Percentiles rank a stretch among this genome's conserved stretches.
phyloP scores from a whole-genome alignment of 23 tunicate species.

The Corella eumyota region DNA sequence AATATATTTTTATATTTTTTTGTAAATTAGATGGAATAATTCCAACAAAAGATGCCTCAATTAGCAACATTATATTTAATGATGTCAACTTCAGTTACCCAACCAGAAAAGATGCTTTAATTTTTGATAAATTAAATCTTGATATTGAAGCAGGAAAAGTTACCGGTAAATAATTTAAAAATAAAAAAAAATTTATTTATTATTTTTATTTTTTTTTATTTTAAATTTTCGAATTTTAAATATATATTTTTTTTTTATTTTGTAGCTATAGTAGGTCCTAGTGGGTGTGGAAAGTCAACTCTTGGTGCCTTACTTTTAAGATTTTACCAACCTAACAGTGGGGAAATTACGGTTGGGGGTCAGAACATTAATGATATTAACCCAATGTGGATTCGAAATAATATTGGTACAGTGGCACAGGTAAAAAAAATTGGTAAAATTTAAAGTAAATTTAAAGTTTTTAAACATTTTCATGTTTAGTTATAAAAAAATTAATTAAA shows the following conservation, averaged over 20 bases:
- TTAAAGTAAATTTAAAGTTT: too few species aligned
- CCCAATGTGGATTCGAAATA: conserved; percentile 45
- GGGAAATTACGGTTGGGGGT: conserved; percentile 26
- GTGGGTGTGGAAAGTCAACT: conserved; percentile 68
- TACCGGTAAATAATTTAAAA: conserved; percentile 21
- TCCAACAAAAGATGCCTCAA: conserved; percentile 6
- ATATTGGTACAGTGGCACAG: conserved; percentile 53
- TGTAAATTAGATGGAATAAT: conserved; percentile 33
- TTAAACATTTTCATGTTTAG: too few species aligned
- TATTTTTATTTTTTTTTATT: background rate
- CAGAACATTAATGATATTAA: conserved; percentile 19
- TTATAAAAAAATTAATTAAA: too few species aligned
- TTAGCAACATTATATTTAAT: conserved; percentile 24
- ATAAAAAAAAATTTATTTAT: too few species aligned
- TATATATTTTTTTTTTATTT: background rate
- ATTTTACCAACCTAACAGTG: conserved; percentile 52
- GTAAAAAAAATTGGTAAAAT: too few species aligned
- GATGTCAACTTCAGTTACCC: conserved; percentile 43
- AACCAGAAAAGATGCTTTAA: conserved; percentile 11
- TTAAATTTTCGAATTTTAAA: background rate
- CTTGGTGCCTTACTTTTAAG: conserved; percentile 42
- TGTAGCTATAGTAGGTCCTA: conserved; percentile 59
- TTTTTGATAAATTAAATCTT: conserved; percentile 32
- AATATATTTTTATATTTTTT: too few species aligned
- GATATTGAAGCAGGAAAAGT: conserved; percentile 30